phyloP scores from a whole-genome alignment of 1,140 invertebrate genomes.

The Drosophila teissieri region DNA sequence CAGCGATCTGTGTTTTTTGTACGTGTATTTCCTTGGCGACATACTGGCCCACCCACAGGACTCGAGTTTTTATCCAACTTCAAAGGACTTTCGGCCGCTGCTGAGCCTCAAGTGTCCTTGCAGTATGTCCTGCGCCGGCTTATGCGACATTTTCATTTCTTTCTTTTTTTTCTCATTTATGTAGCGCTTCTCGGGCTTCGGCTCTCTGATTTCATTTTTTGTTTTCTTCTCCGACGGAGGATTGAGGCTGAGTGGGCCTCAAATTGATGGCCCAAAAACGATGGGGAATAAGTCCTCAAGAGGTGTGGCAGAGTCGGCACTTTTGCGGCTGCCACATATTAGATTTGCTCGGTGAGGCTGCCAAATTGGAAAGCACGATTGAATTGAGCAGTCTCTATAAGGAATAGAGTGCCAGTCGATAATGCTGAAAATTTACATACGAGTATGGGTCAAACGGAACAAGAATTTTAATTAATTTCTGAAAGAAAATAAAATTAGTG shows the following conservation, averaged over 20 bases:
- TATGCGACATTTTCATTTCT: conserved; percentile 68
- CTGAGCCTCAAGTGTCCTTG: conserved; percentile 68
- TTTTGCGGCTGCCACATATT: conserved; percentile 58
- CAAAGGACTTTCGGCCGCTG: conserved; percentile 71
- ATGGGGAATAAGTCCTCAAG: conserved; percentile 7
- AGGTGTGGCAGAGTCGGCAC: conserved; percentile 58
- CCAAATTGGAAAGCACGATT: conserved; percentile 26
- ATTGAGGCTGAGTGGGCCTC: conserved; percentile 31
- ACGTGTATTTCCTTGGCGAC: conserved; percentile 80
- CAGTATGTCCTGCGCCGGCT: conserved; percentile 58
- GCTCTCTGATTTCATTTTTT: conserved; percentile 33
- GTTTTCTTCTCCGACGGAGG: conserved; percentile 15
- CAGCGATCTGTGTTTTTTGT: conserved; percentile 51
- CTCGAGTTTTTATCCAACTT: conserved; percentile 71
- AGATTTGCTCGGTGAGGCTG: conserved; percentile 4
- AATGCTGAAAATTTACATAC: no score
- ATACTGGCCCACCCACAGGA: conserved; percentile 57
- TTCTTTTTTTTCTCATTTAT: conserved; percentile 69
- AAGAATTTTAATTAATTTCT: no score
- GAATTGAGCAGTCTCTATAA: neutral
- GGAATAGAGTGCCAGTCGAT: neutral
- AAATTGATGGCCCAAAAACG: conserved; percentile 55
- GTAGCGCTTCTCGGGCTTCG: conserved; percentile 65
- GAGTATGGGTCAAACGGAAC: no score
- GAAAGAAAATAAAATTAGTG: no score